These are phyloP conservation scores for Adineta ricciae DNA, from an alignment of 2,888 invertebrate species.

Conservation along the genomic window DNA sequence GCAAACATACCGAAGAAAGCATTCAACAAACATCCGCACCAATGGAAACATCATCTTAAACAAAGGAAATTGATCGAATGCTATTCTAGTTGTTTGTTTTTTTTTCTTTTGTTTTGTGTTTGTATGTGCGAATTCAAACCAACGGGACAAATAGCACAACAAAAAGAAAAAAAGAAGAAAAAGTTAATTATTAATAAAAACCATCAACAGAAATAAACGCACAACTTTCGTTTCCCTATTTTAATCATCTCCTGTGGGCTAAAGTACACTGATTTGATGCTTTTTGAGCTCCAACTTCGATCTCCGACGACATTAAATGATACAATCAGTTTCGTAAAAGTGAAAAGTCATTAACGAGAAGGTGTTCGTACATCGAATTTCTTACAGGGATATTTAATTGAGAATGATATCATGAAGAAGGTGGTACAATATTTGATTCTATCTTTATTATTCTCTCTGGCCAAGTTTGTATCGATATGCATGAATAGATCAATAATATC, in stretches of 20 bases:
- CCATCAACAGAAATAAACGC: no score
- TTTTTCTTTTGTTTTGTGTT: slow-evolving; percentile 5
- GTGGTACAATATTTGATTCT: background rate
- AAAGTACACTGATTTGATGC: no score
- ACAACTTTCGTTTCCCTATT: no score
- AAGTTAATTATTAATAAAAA: background rate
- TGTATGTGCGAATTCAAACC: background rate
- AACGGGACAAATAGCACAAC: background rate
- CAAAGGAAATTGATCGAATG: background rate
- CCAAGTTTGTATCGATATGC: background rate
- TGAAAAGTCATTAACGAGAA: no score
- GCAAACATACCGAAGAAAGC: slow-evolving; percentile 34
- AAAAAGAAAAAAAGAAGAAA: background rate
- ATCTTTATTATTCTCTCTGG: background rate
- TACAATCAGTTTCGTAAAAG: no score
- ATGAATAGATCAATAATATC: background rate
- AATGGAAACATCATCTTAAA: slow-evolving; percentile 17
- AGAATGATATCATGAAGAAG: background rate
- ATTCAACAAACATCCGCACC: slow-evolving; percentile 25
- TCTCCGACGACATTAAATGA: no score
- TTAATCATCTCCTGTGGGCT: no score
- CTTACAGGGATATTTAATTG: no score
- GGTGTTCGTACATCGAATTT: no score
- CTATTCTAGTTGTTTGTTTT: background rate
- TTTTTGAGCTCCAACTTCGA: no score